Base-by-base conservation (phyloP, 2,888 invertebrate species). In the Seladonia tumulorum region DNA sequence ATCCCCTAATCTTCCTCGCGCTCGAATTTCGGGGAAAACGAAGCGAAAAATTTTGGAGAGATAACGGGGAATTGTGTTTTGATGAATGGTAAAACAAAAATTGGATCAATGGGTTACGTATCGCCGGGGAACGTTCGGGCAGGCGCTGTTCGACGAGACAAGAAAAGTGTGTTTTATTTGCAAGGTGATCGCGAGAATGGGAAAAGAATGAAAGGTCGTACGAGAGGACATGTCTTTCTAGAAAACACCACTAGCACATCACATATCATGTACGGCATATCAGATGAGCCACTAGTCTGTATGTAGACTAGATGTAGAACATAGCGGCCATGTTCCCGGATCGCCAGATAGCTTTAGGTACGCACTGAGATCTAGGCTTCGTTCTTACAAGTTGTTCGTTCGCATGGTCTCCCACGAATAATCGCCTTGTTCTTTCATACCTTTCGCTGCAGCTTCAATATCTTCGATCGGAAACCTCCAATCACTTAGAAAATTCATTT, bases 341-440 rank as follows among this genome's bases (percentile, higher is more conserved):
- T 92, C 94, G 93, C 93, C 94, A 93, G 93, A 94, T 94, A 94
- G 94, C 90, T 94, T 93, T 95, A 95, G 95, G 95, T 95, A 94
- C 92, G 95, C 95, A 94, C 94, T 93, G 91, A 92, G 92, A 92
- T 93, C 92, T 93, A 93, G 92, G 94, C 94, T 94, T 93, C 93
- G 91, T 94, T 93, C 91, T 93, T 94, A 93, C 90, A 91, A 91
- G n/a, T 70, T 92, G 82, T 89, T 87, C 16, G 70, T 86, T 84
- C 42, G 83, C 25, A n/a, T 86, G 90, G 88, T 90, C 90, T 90
- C 89, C 88, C 89, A 83, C 85, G 87, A 87, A 85, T 85, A 53
- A 29, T 68, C 22, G 18, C 29, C 63, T 29, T 53, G 25, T 12
- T 60, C 60, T 60, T 3, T 25, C 10, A 8, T 10, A 22, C 8